phyloP scores from a whole-genome alignment of 2,113 vertebrate species.

The Ursus arctos region DNA sequence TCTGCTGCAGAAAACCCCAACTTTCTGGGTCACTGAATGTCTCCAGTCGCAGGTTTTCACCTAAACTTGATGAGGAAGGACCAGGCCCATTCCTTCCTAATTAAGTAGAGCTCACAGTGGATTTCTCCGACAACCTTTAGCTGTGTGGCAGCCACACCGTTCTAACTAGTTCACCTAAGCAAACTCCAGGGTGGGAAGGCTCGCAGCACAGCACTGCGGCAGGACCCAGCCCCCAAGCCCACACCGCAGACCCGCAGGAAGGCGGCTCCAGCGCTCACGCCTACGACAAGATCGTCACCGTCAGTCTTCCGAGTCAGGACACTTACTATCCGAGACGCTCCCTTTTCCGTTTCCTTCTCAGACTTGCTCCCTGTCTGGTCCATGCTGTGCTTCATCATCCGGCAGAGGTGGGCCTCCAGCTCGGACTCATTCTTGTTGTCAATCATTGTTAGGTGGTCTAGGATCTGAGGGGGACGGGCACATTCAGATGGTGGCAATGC shows the following conservation, averaged over 20 bases:
- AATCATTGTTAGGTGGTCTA: constrained; percentile 98
- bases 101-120: background rate
- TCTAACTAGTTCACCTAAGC: background rate
- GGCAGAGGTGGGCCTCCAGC: constrained; percentile 95
- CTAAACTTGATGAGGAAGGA: background rate
- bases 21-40: background rate
- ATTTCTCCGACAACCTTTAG: background rate
- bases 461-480: constrained; percentile 88
- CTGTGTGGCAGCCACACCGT: background rate
- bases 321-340: constrained; percentile 91
- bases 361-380: constrained; percentile 92
- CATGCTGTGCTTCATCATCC: constrained; percentile 95
- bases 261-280: no score
- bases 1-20: background rate
- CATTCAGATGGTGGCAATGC: background rate
- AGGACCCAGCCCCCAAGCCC: background rate
- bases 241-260: background rate
- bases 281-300: background rate
- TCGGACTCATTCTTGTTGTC: constrained; percentile 99
- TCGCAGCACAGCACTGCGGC: no score
- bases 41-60: background rate
- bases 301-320: background rate
- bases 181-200: background rate
- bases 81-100: background rate
- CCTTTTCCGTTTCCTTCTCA: constrained; percentile 96